These are phyloP conservation scores for Ahaetulla prasina DNA, from an alignment of 2,113 vertebrate genomes.

Conservation along the genomic window DNA sequence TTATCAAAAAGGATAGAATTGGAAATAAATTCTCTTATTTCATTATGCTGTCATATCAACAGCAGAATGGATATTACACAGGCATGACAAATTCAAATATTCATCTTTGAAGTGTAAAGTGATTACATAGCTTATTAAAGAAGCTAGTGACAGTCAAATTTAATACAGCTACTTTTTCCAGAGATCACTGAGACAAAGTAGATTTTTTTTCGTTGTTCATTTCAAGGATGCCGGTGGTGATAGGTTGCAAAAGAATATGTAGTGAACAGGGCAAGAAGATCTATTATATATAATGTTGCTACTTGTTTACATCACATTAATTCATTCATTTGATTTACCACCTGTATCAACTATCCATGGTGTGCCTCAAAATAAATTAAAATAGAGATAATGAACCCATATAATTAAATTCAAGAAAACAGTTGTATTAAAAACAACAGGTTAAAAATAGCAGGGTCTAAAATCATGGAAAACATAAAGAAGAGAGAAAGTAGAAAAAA, in stretches of 20 bases:
- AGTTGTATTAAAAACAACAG: background rate
- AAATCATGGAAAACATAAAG: background rate
- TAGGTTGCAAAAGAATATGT: background rate
- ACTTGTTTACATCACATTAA: background rate
- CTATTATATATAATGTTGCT: background rate
- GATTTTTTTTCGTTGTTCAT: background rate
- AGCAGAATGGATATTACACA: background rate
- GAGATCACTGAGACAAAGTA: background rate
- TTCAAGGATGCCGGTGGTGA: background rate
- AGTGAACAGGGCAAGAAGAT: background rate
- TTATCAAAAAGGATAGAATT: background rate
- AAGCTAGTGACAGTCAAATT: background rate
- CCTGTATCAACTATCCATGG: background rate
- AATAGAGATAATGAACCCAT: background rate
- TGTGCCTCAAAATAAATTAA: background rate
- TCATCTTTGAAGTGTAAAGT: background rate
- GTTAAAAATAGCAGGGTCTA: background rate
- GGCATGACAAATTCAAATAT: background rate
- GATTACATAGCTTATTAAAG: background rate
- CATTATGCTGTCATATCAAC: background rate
- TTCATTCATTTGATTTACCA: background rate
- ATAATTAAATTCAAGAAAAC: background rate
- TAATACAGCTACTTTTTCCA: background rate
- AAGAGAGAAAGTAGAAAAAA: background rate
- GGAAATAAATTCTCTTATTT: background rate